These are phyloP conservation scores for Beroe forskalii DNA, from an alignment of 37 sponge, comb jelly and placozoan genomes.

Conservation along the genomic window DNA sequence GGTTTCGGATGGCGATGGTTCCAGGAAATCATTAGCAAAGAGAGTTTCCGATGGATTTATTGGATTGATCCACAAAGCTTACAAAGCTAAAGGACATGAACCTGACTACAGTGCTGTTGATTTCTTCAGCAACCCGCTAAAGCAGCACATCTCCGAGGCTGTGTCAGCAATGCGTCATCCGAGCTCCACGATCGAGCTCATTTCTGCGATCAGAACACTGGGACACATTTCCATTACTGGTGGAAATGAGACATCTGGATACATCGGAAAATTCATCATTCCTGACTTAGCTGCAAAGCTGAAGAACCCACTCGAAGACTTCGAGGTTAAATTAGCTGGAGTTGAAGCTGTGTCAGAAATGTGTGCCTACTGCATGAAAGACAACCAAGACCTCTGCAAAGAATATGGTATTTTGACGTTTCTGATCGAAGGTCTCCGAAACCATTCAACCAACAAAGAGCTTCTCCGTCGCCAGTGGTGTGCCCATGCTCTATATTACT, in stretches of 20 bases:
- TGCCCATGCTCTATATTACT: conserved; percentile 55
- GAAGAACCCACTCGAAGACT: neutral
- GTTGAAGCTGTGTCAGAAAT: conserved; percentile 24
- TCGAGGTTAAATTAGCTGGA: conserved; percentile 1
- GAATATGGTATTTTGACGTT: neutral
- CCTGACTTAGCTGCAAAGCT: conserved; percentile 45
- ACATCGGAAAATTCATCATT: conserved; percentile 54
- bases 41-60: conserved; percentile 19
- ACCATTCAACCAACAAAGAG: conserved; percentile 60
- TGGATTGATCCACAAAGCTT: conserved; percentile 40
- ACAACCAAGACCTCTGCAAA: conserved; percentile 43
- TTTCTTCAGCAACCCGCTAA: conserved; percentile 51
- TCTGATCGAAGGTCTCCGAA: conserved; percentile 29
- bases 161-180: neutral
- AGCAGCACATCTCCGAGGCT: conserved; percentile 27
- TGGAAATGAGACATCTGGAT: conserved; percentile 54
- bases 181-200: neutral
- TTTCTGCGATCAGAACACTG: conserved; percentile 11
- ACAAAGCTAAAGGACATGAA: neutral
- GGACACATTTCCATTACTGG: conserved; percentile 55
- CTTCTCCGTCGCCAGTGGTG: conserved; percentile 49
- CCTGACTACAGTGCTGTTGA: conserved; percentile 50
- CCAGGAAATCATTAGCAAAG: neutral
- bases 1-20: neutral
- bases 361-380: conserved; percentile 63